Conservation (phyloP, 1,140 invertebrate genomes). For the Scaptomyza pallida region DNA sequence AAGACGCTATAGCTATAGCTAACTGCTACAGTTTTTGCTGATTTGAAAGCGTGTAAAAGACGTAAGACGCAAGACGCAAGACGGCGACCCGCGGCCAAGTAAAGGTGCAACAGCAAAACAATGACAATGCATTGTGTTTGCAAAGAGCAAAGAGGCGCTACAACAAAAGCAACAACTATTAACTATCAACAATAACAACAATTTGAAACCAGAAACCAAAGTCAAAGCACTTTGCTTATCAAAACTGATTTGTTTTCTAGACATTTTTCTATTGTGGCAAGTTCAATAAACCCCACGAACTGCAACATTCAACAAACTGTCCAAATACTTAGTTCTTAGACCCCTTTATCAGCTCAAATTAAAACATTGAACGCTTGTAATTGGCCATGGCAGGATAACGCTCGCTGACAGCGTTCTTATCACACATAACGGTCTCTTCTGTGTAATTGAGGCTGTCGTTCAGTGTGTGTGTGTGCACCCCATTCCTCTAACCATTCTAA, state of each 20-base stretch:
- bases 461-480: constrained; percentile 13
- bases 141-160: constrained; percentile 40
- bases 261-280: constrained; percentile 34
- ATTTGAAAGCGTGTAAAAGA: constrained; percentile 56
- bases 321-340: constrained; percentile 7
- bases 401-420: constrained; percentile 60
- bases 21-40: constrained; percentile 60
- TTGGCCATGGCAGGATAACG: constrained; percentile 73
- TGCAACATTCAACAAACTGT: constrained; percentile 65
- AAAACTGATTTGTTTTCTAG: constrained; percentile 46
- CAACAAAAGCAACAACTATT: constrained; percentile 10
- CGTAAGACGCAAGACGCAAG: constrained; percentile 21
- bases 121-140: constrained; percentile 39
- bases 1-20: constrained; percentile 50
- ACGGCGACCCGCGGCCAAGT: constrained; percentile 33
- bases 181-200: constrained; percentile 15
- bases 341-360: constrained; percentile 64
- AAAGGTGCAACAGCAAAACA: constrained; percentile 39
- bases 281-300: constrained; percentile 67
- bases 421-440: constrained; percentile 16
- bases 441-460: constrained; percentile 71
- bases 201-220: constrained; percentile 23
- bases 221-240: constrained; percentile 45
- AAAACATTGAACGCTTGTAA: constrained; percentile 77
- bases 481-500: constrained; percentile 48